Base-by-base conservation (phyloP, 2,888 invertebrate species). In the Polymixis lichenea region DNA sequence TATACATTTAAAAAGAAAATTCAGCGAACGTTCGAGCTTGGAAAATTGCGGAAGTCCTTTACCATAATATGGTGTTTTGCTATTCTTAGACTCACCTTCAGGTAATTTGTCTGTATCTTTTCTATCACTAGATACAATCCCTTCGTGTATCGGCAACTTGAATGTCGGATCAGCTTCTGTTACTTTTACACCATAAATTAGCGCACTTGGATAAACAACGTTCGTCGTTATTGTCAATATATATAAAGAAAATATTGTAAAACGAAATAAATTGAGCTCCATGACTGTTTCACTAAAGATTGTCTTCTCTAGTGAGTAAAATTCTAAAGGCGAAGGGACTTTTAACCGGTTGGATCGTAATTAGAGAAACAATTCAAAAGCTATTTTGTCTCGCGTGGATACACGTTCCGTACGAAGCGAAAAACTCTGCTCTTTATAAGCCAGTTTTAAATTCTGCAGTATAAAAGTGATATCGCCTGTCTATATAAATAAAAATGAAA, bases 241-340 rank as follows among this genome's bases (percentile, higher is more conserved):
- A 9, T 72, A 68, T 46, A 72, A 3, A 19, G 46, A 68, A 28
- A 46, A 28, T 68, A 72, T 56, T 68, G 67, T 46, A 28, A 46
- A 56, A 68, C 46, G n/a, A 6, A 72, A 56, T 19, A 56, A 55
- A 43, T 53, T 43, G 11, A 72, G 8, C 55, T 67, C n/a, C 72
- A 72, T 67, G 72, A 17, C 53, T 65, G 71, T 22, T 43, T 22
- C 19, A 71, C 15, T 25, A 22, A 51, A 71, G 15, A 11, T 25
- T 22, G 15, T 38, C 8, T 11, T 11, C 4, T 0, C 51, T 38
- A 71, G 66, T 71, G 51, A 9, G 15, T 5, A 1, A 38, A 19
- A 17, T 8, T 25, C 58, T 28, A 8, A 32, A 60, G 19, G 19
- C 19, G 28, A 32, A 7, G 28, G 4, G 43, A 46, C 43, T 46